Base-by-base conservation (phyloP, 2,888 invertebrate species). In the Pheosia gnoma region DNA sequence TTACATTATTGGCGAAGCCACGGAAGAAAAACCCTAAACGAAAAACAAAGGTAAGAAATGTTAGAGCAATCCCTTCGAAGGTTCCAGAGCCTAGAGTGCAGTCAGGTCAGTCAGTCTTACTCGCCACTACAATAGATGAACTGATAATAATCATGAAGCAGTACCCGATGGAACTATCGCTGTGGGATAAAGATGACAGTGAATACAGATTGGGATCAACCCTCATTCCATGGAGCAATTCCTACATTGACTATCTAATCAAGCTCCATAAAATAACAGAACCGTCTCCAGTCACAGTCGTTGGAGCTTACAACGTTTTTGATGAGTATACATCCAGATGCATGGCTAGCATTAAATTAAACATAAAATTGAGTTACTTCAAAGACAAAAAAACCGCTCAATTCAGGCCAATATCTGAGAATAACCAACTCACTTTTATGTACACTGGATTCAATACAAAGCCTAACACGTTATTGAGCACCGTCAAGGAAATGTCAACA, bases 111-210 rank as follows among this genome's bases (percentile, higher is more conserved):
- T 83, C 87, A 3, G 69, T 88, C 25, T 62, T 89, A 54, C 74
- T 87, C 49, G 68, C 74, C 0, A 82, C 71, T 57, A 77, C 76
- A 62, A 67, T 81, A n/a, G 72, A 82, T 11, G 61, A 60, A 25
- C 70, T 93, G 3, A 77, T 84, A 43, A 60, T 70, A n/a, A 77
- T 75, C 36, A 91, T 92, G 91, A 79, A 77, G 62, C 68, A 71
- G 36, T 82, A 82, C 73, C 88, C 90, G 5, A 80, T 93, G 62
- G 82, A 88, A 68, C 51, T 93, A 59, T 80, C 80, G 3, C 59
- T 92, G 5, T 86, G 82, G 70, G 82, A 76, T 61, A 86, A 81
- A 67, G 65, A 70, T 37, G 60, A 80, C 11, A 72, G 75, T 1
- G 67, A 77, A 37, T 68, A 73, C 57, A 81, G 75, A 69, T 59